A percentile compares a stretch with the other conserved stretches of the same genome.
Conservation (phyloP, 2,888 invertebrate genomes). For the Idaea straminata region DNA sequence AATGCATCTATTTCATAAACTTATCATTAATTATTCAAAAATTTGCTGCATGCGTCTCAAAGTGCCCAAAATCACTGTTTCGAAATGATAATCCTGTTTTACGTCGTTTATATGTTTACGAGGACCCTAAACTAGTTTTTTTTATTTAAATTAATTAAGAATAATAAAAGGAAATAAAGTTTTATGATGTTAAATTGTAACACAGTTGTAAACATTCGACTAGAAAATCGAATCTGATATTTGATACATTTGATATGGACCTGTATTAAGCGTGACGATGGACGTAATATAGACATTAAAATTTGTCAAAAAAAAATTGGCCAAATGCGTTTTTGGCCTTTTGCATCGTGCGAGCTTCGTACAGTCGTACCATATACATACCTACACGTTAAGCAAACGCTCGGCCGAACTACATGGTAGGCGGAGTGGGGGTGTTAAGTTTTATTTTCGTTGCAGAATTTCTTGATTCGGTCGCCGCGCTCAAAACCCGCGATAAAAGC, state of each 20-base stretch:
- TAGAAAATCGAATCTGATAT: conserved; percentile 73
- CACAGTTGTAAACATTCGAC: conserved; percentile 69
- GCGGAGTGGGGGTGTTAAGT: too few species aligned
- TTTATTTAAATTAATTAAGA: conserved; percentile 57
- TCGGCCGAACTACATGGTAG: too few species aligned
- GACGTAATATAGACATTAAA: conserved; percentile 17
- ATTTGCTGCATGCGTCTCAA: neutral
- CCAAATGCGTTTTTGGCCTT: neutral
- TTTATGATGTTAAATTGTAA: conserved; percentile 72
- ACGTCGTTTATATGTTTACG: conserved; percentile 37
- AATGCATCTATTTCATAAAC: conserved; percentile 1
- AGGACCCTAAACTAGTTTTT: conserved; percentile 38
- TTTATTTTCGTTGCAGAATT: too few species aligned
- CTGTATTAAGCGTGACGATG: conserved; percentile 29
- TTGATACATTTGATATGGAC: conserved; percentile 58
- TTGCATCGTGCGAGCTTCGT: too few species aligned
- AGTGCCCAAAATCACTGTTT: conserved; percentile 14
- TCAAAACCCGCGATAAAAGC: too few species aligned
- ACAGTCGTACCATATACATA: too few species aligned
- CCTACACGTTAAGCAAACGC: too few species aligned
- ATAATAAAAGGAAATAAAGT: conserved; percentile 66
- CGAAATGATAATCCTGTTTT: conserved; percentile 27
- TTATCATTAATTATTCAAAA: neutral
- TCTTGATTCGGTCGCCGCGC: too few species aligned
- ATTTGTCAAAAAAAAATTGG: conserved; percentile 40